Base-by-base conservation (phyloP, 2,888 invertebrate species). In the Drosophila setosimentum region DNA sequence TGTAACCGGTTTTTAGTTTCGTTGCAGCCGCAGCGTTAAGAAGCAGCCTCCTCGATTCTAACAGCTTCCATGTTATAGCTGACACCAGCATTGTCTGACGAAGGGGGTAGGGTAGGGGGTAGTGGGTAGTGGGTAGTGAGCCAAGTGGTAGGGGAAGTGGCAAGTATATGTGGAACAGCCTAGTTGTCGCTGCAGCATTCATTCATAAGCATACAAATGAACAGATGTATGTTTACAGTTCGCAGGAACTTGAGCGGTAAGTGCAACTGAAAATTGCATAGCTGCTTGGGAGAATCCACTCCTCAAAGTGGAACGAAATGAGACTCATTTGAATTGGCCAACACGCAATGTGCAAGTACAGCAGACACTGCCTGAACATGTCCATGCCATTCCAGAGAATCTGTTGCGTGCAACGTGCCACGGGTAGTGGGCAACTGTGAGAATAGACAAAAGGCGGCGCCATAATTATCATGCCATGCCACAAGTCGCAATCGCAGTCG, bases 1-100 rank as follows among this genome's bases (percentile, higher is more conserved):
- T 70, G 59, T 59, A 87, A 90, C 87, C 89, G 87, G 87, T 87
- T 87, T 83, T 73, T 27, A 67, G 73, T 80, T 82, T 72, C 80
- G 67, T 48, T 83, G 74, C 67, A 72, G 60, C 51, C 16, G 42
- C 55, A 59, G 21, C 45, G 45, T 21, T 42, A 35, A 35, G 21
- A 57, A 66, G 55, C 61, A 60, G 49, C 40, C 57, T 32, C 54
- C 67, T 54, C 48, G 59, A 42, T 45, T 61, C 71, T 65, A 62
- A 54, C 53, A 67, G 72, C 65, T 49, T 48, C 65, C 51, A 70
- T 30, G 63, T 37, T 60, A 68, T 74, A 76, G 78, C 84, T 66
- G 74, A 84, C 73, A 86, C 70, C 80, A 54, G 57, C 57, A 24
- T 24, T 45, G 45, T 49, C 37, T 29, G 33, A 33, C 18, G 2